These are phyloP conservation scores for Caenorhabditis sp. DNA, from an alignment of 2,888 invertebrate genomes.

Conservation along the genomic window DNA sequence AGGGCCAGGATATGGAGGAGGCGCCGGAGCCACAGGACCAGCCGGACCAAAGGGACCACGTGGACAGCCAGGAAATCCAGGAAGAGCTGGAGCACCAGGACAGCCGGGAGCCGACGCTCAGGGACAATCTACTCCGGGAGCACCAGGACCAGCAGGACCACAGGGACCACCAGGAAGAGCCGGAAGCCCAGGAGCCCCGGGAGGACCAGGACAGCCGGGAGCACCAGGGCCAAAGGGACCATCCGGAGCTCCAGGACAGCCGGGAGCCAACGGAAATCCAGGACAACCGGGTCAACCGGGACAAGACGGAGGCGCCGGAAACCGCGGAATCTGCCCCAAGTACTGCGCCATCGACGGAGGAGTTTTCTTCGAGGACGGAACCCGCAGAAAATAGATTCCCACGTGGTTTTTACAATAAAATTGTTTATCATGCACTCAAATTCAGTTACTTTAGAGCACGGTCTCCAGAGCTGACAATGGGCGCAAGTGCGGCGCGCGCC, in stretches of 20 bases:
- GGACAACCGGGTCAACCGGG: conserved; percentile 67
- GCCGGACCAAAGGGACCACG: conserved; percentile 60
- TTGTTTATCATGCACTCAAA: conserved; percentile 1
- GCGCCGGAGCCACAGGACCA: conserved; percentile 60
- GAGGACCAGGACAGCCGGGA: conserved; percentile 57
- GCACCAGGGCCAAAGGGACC: conserved; percentile 64
- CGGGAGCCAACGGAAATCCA: conserved; percentile 60
- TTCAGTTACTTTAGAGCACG: background rate
- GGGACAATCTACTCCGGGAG: conserved; percentile 62
- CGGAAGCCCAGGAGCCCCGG: conserved; percentile 58
- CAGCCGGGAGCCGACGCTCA: conserved; percentile 64
- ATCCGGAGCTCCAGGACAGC: conserved; percentile 61
- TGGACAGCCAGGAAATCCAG: conserved; percentile 61
- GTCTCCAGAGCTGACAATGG: too few relatives aligned
- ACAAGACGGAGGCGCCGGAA: conserved; percentile 67
- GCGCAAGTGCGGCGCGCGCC: too few relatives aligned
- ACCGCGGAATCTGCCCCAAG: conserved; percentile 76
- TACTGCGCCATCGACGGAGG: conserved; percentile 77
- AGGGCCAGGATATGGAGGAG: conserved; percentile 62
- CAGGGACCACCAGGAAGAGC: conserved; percentile 64
- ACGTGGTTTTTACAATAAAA: conserved; percentile 7
- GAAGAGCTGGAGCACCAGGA: conserved; percentile 66
- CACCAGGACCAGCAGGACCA: conserved; percentile 61
- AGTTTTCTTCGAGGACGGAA: conserved; percentile 78
- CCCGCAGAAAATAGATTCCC: conserved; percentile 57